Conservation (phyloP, 2,797 vertebrate genomes). For the Stomatorhinus walkeri region DNA sequence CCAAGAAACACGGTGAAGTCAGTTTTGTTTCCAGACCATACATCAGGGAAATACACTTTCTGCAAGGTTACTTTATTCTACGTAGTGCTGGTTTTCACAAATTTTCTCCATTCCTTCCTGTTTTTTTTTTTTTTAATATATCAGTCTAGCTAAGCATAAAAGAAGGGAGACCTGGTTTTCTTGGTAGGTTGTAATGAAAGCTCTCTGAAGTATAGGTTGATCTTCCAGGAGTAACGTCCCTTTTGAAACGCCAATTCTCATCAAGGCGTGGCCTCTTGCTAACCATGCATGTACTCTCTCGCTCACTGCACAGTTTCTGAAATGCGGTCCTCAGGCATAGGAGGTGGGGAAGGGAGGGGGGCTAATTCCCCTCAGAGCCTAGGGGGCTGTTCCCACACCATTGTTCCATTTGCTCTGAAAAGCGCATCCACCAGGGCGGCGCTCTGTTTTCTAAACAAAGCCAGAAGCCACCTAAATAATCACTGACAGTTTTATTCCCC, state of each 20-base stretch:
- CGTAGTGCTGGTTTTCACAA: not conserved
- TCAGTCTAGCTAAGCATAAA: conserved; percentile 25
- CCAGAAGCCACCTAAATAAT: conserved; percentile 32
- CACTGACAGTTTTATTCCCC: not conserved
- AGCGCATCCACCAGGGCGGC: conserved; percentile 23
- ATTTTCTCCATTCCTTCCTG: conserved; percentile 27
- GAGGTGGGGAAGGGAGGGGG: conserved; percentile 15
- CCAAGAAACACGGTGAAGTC: not conserved
- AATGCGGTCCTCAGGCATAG: conserved; percentile 6
- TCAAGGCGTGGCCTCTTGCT: conserved; percentile 37
- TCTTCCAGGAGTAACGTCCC: conserved; percentile 45
- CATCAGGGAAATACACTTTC: not conserved
- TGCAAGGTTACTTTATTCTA: not conserved
- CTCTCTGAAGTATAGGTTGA: conserved; percentile 53
- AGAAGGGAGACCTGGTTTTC: conserved; percentile 36
- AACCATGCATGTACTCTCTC: conserved; percentile 42
- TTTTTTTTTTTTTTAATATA: conserved; percentile 12
- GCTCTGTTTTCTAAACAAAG: conserved; percentile 51
- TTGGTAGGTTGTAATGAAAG: conserved; percentile 52
- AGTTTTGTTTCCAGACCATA: not conserved
- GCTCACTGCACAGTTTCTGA: conserved; percentile 34
- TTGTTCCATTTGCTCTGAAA: conserved; percentile 21
- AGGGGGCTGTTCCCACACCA: not conserved
- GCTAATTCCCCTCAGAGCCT: not conserved
- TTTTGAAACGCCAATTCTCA: conserved; percentile 41